These are phyloP conservation scores for Margarornis squamiger DNA, from an alignment of 2,797 vertebrate genomes.

Conservation along the genomic window DNA sequence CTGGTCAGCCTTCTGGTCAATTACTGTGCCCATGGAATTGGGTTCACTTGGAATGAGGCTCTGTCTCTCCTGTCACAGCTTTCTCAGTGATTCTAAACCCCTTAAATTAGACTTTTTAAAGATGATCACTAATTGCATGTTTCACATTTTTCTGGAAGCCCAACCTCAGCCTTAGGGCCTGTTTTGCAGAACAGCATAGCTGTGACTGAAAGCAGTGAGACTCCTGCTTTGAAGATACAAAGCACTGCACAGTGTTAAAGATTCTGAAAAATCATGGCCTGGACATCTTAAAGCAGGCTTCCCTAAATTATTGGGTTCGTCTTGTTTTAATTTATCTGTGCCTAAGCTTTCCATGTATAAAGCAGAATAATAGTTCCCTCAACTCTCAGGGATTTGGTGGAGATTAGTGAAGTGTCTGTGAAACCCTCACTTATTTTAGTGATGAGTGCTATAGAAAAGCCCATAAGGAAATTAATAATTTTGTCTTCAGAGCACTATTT, in stretches of 20 bases:
- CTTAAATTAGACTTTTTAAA: not conserved
- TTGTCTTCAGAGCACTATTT: constrained; percentile 56
- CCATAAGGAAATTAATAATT: constrained; percentile 67
- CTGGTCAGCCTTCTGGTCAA: not conserved
- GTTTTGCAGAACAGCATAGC: not conserved
- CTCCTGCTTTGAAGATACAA: not conserved
- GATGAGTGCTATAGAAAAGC: constrained; percentile 59
- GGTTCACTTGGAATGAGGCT: not conserved
- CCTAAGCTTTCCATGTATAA: constrained; percentile 10
- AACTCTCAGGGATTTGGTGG: constrained; percentile 34
- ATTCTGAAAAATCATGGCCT: constrained; percentile 11
- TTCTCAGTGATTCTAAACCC: not conserved
- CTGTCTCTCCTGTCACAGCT: not conserved
- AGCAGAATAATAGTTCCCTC: constrained; percentile 33
- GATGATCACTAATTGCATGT: not conserved
- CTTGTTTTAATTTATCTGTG: constrained; percentile 44
- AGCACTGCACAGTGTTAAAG: constrained; percentile 2
- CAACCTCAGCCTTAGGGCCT: not conserved
- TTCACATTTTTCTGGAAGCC: constrained; percentile 20
- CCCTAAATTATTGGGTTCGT: constrained; percentile 27
- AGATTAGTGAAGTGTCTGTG: constrained; percentile 57
- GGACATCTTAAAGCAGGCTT: constrained; percentile 36
- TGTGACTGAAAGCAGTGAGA: constrained; percentile 9
- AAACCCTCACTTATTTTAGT: constrained; percentile 43
- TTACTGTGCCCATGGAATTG: not conserved